Base-by-base conservation (phyloP, 2,113 vertebrate genomes). In the Rhipidura dahli region DNA sequence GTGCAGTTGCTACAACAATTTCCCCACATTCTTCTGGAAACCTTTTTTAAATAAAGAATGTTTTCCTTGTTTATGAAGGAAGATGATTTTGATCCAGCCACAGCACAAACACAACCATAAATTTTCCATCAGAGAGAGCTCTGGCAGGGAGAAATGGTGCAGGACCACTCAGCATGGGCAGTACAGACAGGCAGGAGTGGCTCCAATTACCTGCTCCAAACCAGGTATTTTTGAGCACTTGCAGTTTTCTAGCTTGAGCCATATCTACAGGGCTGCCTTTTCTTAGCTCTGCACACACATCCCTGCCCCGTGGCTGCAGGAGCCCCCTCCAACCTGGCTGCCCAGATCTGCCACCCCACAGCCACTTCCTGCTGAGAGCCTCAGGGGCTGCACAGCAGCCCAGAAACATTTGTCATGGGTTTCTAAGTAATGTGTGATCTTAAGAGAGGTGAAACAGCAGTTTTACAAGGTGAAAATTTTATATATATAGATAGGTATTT, bases 61-160 rank as follows among this genome's bases (percentile, higher is more conserved):
- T 47, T 73, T 40, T 71, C 39, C 39, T 70, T 86, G 47, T 47
- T 90, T 66, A 50, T 27, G 10, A 90, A 69, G 37, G 39, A 94
- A 88, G 40, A 47, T 85, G 79, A 33, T 76, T 91, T 89, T 87
- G 57, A 87, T 42, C 24, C 30, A 88, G 35, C 24, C 59, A 73
- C 27, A 76, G 11, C 21, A 47, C 9, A 90, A 56, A 37, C 18
- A 53, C 27, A 85, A 30, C 28, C 47, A 92, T 60, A 81, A 71
- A 50, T 76, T 75, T 65, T 61, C 47, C 72, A 87, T 90, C 53
- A 33, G n/a, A 87, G 66, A 50, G 40, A 71, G 39, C 33, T 4
- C 0, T 70, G 45, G 20, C 85, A 81, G 50, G 18, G 44, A 88
- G 63, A 88, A 93, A 51, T 42, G 8, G 31, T 51, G 78, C 18